Evolutionary conservation across 2,797 vertebrate species (phyloP).

Genomic region (Melanotaenia pygmaea): DNA sequence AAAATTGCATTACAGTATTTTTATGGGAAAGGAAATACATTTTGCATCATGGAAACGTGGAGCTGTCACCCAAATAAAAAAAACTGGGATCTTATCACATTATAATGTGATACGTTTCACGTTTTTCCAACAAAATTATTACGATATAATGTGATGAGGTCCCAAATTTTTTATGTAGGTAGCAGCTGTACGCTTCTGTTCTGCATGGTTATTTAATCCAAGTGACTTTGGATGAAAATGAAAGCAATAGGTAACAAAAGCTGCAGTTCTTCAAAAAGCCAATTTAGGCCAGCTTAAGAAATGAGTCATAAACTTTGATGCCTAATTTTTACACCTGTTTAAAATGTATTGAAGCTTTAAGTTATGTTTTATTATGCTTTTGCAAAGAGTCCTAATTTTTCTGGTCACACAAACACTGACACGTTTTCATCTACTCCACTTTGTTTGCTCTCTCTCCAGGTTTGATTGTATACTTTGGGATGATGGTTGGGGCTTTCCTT

Average conservation of each 20-base stretch:
- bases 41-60: too few relatives aligned
- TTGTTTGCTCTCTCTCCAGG: conserved; percentile 77
- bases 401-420: background rate
- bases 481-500: conserved; percentile 98
- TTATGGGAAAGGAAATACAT: background rate
- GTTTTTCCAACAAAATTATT: too few relatives aligned
- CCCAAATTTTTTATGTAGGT: too few relatives aligned
- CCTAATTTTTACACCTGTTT: background rate
- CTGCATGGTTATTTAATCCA: background rate
- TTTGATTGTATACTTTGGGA: conserved; percentile 96
- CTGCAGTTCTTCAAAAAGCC: background rate
- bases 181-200: too few relatives aligned
- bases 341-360: background rate
- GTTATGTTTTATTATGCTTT: too few relatives aligned
- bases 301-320: background rate
- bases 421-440: background rate
- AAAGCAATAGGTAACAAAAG: too few relatives aligned
- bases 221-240: too few relatives aligned
- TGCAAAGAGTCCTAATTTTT: too few relatives aligned
- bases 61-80: too few relatives aligned
- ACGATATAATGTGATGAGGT: too few relatives aligned
- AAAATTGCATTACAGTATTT: background rate
- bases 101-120: too few relatives aligned
- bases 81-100: too few relatives aligned
- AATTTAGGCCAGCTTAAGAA: background rate